A percentile compares a stretch with the other conserved stretches of the same genome.
phyloP scores from a whole-genome alignment of 2,113 vertebrate genomes.

The Spea bombifrons region DNA sequence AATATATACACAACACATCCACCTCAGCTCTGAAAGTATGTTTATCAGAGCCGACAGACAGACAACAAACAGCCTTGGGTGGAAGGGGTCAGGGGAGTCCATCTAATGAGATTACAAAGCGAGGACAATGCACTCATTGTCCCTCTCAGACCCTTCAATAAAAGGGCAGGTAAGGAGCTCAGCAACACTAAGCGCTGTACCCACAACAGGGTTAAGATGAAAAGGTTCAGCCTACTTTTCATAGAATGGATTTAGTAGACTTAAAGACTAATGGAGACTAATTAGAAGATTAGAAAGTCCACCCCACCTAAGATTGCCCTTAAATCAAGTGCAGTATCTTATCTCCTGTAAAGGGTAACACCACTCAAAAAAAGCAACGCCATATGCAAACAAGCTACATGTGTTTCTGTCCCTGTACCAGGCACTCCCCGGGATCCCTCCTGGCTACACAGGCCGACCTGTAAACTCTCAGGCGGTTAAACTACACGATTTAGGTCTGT shows the following conservation, averaged over 20 bases:
- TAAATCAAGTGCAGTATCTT: constrained; percentile 51
- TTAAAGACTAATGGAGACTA: constrained; percentile 37
- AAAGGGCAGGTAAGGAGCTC: constrained; percentile 26
- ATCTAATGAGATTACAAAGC: constrained; percentile 32
- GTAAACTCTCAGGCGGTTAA: background rate
- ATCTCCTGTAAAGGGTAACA: constrained; percentile 53
- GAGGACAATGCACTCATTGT: constrained; percentile 41
- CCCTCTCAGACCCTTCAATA: constrained; percentile 4
- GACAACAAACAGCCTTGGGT: constrained; percentile 5
- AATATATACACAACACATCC: no score
- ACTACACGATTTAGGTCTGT: background rate
- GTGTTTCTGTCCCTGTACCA: constrained; percentile 9
- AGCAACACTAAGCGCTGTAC: background rate
- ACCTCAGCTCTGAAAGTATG: no score
- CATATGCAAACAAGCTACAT: constrained; percentile 51
- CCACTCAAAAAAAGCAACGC: constrained; percentile 38
- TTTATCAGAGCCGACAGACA: background rate
- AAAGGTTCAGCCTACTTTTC: background rate
- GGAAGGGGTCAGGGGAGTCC: constrained; percentile 16
- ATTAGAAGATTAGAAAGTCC: constrained; percentile 43
- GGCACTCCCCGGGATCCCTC: constrained; percentile 26
- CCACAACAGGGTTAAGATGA: background rate
- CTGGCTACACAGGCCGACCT: background rate
- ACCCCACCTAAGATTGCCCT: constrained; percentile 45
- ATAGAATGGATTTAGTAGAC: constrained; percentile 23